phyloP scores from a whole-genome alignment of 2,888 invertebrate genomes.

The Synergus gifuensis region DNA sequence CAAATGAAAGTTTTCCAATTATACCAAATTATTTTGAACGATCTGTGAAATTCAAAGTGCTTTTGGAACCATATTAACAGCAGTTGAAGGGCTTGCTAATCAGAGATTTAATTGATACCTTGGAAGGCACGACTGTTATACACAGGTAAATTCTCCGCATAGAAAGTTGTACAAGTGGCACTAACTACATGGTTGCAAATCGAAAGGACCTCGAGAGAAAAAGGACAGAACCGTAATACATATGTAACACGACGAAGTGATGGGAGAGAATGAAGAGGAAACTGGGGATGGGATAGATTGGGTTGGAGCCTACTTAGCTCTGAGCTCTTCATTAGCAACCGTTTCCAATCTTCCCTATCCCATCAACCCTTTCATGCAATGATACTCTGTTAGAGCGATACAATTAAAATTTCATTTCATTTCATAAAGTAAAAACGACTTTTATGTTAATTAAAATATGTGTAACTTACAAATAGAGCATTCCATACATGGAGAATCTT shows the following conservation, averaged over 20 bases:
- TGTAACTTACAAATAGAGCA: not conserved
- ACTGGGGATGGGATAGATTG: slow-evolving; percentile 62
- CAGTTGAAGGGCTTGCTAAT: slow-evolving; percentile 70
- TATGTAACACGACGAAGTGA: slow-evolving; percentile 69
- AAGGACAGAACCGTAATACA: slow-evolving; percentile 71
- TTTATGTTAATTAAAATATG: too few species aligned
- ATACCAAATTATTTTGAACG: slow-evolving; percentile 40
- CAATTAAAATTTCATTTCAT: slow-evolving; percentile 42
- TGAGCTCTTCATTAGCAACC: slow-evolving; percentile 73
- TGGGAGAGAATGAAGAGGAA: slow-evolving; percentile 51
- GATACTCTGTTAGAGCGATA: slow-evolving; percentile 26
- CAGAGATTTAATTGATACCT: slow-evolving; percentile 74
- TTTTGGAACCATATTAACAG: slow-evolving; percentile 30
- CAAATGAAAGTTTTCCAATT: slow-evolving; percentile 17
- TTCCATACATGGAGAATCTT: not conserved
- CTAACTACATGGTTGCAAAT: slow-evolving; percentile 49
- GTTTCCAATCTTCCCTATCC: slow-evolving; percentile 45
- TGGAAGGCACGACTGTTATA: slow-evolving; percentile 65
- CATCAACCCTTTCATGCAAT: slow-evolving; percentile 11
- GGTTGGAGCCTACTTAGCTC: slow-evolving; percentile 70
- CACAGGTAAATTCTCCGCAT: slow-evolving; percentile 47
- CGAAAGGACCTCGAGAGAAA: slow-evolving; percentile 52
- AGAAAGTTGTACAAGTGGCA: slow-evolving; percentile 43
- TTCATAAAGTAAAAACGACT: too few species aligned
- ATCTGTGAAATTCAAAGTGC: slow-evolving; percentile 63